Conservation (phyloP, 2,888 invertebrate genomes). For the Dermolepida albohirtum region DNA sequence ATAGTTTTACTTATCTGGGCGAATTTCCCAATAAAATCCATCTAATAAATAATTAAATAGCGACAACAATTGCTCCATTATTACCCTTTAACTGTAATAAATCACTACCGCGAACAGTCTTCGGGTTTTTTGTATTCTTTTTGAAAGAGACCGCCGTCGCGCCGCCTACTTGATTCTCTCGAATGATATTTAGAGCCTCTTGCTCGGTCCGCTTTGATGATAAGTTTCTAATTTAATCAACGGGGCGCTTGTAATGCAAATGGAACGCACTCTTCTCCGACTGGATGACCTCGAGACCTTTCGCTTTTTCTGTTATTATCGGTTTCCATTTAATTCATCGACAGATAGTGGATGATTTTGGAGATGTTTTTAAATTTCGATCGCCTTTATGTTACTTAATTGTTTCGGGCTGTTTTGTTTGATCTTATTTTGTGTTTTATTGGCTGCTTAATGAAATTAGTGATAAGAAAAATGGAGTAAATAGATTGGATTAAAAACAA, state of each 20-base stretch:
- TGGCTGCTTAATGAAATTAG: constrained; percentile 12
- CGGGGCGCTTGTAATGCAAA: constrained; percentile 35
- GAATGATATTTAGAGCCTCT: neutral
- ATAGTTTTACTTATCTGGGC: too few relatives aligned
- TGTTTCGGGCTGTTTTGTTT: constrained; percentile 17
- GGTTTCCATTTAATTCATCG: constrained; percentile 7
- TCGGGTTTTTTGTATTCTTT: neutral
- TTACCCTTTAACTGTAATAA: constrained; percentile 14
- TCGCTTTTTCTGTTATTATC: neutral
- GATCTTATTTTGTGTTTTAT: neutral
- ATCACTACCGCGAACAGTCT: constrained; percentile 4
- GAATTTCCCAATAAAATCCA: constrained; percentile 11
- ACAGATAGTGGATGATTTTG: neutral
- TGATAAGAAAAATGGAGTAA: constrained; percentile 6
- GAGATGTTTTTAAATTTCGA: constrained; percentile 14
- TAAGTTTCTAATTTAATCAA: constrained; percentile 37
- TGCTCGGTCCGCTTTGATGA: constrained; percentile 27
- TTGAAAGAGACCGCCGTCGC: constrained; percentile 6
- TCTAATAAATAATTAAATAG: constrained; percentile 34
- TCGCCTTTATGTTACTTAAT: constrained; percentile 1
- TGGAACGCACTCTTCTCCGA: constrained; percentile 23
- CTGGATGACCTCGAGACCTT: neutral
- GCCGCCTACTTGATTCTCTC: constrained; percentile 10
- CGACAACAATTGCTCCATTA: constrained; percentile 23
- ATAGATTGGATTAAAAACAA: neutral